These are phyloP conservation scores for Strix occidentalis DNA, from an alignment of 2,797 vertebrate genomes.

Conservation along the genomic window DNA sequence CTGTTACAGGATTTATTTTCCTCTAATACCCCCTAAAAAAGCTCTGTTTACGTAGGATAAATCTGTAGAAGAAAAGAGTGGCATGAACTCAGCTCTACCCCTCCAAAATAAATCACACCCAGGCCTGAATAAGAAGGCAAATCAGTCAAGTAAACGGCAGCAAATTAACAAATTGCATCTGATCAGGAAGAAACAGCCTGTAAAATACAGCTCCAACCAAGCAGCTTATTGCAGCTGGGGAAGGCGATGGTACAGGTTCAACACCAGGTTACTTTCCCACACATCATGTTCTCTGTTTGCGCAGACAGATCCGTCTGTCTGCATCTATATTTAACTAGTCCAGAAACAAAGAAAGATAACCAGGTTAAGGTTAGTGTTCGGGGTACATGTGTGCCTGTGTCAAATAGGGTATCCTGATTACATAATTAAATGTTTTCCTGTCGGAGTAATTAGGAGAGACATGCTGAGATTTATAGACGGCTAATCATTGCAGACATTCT, in stretches of 20 bases:
- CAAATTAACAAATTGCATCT: not conserved
- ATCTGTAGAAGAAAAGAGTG: not conserved
- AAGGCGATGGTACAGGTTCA: conserved; percentile 2
- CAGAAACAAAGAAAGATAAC: conserved; percentile 45
- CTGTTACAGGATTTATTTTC: not conserved
- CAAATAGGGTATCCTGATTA: not conserved
- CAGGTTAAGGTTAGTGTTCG: conserved; percentile 5
- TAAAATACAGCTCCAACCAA: not conserved
- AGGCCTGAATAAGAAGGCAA: not conserved
- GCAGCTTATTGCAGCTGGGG: not conserved
- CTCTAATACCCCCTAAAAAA: not conserved
- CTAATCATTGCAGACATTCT: not conserved
- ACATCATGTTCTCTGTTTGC: not conserved
- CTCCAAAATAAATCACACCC: not conserved
- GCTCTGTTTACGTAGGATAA: not conserved
- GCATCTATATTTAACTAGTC: conserved; percentile 54
- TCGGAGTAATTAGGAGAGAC: conserved; percentile 35
- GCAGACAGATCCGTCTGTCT: conserved; percentile 38
- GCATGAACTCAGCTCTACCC: rapidly evolving
- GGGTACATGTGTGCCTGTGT: not conserved
- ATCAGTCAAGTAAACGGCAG: rapidly evolving
- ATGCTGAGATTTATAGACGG: conserved; percentile 29
- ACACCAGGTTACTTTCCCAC: conserved; percentile 63
- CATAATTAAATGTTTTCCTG: conserved; percentile 61
- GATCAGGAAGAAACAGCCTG: not conserved